Evolutionary conservation across 2,888 invertebrate species (phyloP).

Genomic region (Agrochola macilenta): DNA sequence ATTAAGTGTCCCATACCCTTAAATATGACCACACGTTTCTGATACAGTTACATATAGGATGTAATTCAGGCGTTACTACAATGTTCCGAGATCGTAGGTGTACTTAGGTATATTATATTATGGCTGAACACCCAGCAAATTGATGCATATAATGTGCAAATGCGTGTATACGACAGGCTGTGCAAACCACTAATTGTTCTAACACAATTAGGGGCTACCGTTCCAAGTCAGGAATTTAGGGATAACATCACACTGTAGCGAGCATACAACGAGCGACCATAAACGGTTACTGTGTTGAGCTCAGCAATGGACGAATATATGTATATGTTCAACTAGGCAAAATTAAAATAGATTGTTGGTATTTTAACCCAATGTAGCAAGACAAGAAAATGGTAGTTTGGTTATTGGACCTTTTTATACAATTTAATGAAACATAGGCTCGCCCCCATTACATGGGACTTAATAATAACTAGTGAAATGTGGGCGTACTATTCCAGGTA

Average conservation of each 20-base stretch:
- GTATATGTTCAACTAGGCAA: constrained; percentile 1
- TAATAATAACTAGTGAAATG: background rate
- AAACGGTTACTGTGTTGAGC: constrained; percentile 13
- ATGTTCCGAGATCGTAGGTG: constrained; percentile 3
- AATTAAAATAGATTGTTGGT: background rate
- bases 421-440: background rate
- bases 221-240: constrained; percentile 53
- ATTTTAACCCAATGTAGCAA: background rate
- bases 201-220: constrained; percentile 57
- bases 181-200: constrained; percentile 61
- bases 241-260: constrained; percentile 30
- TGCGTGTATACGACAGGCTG: constrained; percentile 45
- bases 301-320: constrained; percentile 1
- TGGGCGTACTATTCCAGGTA: background rate
- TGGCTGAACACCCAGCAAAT: constrained; percentile 15
- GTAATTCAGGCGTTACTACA: background rate
- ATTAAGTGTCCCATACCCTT: background rate
- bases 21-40: background rate
- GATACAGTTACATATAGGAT: background rate
- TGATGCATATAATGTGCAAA: constrained; percentile 49
- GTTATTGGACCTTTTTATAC: background rate
- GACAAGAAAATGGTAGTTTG: background rate
- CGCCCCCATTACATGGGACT: background rate
- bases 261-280: constrained; percentile 25
- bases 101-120: constrained; percentile 3